Percentiles rank a stretch among this genome's conserved stretches.
These are phyloP conservation scores for Drosophila leonis DNA, from an alignment of 2,888 invertebrate genomes.

Conservation along the genomic window DNA sequence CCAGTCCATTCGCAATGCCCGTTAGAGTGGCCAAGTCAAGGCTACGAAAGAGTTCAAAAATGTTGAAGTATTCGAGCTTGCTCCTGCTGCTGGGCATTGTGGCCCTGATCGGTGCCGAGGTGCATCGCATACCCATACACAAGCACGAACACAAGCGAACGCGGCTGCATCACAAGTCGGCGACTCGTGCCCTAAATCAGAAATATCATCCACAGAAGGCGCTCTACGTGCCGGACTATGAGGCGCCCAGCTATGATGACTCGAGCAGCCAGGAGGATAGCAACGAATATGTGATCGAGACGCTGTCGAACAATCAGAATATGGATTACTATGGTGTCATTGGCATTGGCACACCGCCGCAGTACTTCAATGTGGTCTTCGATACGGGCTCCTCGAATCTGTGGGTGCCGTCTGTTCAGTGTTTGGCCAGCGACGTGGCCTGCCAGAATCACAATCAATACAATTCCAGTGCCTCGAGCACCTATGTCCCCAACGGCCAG, in stretches of 20 bases:
- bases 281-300: conserved; percentile 43
- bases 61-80: conserved; percentile 61
- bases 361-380: conserved; percentile 96
- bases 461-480: conserved; percentile 92
- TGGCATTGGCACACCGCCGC: conserved; percentile 95
- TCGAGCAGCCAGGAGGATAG: conserved; percentile 18
- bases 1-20: not conserved
- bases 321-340: conserved; percentile 98
- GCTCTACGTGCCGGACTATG: conserved; percentile 38
- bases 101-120: conserved; percentile 65
- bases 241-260: conserved; percentile 37
- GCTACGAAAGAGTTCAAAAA: conserved; percentile 30
- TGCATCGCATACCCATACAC: conserved; percentile 70
- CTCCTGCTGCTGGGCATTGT: conserved; percentile 60
- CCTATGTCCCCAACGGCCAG: conserved; percentile 95
- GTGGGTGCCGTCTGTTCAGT: conserved; percentile 99
- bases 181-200: conserved; percentile 38
- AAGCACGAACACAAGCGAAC: conserved; percentile 55
- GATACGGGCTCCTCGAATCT: conserved; percentile 98
- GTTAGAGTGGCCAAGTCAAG: conserved; percentile 46
- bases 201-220: conserved; percentile 52
- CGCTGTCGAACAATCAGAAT: conserved; percentile 94
- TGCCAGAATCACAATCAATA: conserved; percentile 98
- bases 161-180: conserved; percentile 41
- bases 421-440: conserved; percentile 95